Base-by-base conservation (phyloP, 2,888 invertebrate species). In the Tiliacea citrago region DNA sequence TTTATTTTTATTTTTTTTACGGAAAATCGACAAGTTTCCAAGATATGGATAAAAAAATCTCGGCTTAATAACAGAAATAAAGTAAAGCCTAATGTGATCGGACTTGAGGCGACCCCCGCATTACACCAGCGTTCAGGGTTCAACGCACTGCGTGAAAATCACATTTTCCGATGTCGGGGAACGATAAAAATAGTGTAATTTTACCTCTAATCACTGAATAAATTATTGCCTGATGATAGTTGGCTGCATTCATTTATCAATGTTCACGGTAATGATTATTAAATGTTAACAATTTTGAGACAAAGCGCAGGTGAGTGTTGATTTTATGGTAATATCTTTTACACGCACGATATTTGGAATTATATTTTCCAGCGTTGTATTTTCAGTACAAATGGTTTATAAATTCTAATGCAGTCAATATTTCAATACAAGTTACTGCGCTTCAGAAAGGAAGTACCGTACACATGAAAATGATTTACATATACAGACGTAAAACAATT, bases 141-240 rank as follows among this genome's bases (percentile, higher is more conserved):
- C 93, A 93, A 91, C 91, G 92, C 86, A 89, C 92, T 81, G 81
- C 77, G 69, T 82, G 88, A 88, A 89, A 90, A 85, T 82, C 80
- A 82, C 74, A 82, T 84, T 89, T 88, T 85, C 84, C 82, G 85
- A 88, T 83, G 76, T 69, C 77, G 66, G 71, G 62, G 57, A 39
- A 61, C 77, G 84, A 86, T 87, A 73, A 81, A 75, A 71, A 60
- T 69, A 73, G 70, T 68, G 68, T 63, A 24, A 55, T 63, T 77
- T 74, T 72, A 65, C 77, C 75, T 65, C 35, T 51, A 80, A 69
- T 24, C 39, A 63, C 65, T 68, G 57, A 68, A 68, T 77, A 60
- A 60, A 72, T 76, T 68, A 67, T 24, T 70, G 24, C 69, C 63
- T 4, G 16, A 35, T 60, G 21, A 77, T 70, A 74, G 45, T 8